Base-by-base conservation (phyloP, 1,140 invertebrate species). In the Drosophila equinoxialis region DNA sequence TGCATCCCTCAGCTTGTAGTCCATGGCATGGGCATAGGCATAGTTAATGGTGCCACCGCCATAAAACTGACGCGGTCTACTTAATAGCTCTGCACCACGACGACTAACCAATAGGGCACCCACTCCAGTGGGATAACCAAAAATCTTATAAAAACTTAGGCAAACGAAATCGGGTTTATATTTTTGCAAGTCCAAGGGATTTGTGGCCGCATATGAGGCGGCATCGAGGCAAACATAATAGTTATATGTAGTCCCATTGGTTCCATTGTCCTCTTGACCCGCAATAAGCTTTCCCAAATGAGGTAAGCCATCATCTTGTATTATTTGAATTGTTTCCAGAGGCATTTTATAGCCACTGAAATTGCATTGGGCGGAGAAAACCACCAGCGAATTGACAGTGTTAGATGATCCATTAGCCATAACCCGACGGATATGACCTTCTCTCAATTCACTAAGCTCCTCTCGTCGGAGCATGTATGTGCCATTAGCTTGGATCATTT, bases 131-230 rank as follows among this genome's bases (percentile, higher is more conserved):
- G 98, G 98, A 93, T 96, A 99, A 0, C 98, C 98, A 94, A 99
- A 99, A 84, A 99, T 97, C 94, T 99, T 99, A 93, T 99, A 99
- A 93, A 99, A 99, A 1, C 98, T 99, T 5, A 99, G 41, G 59
- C 95, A 95, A 0, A 99, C 94, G 94, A 99, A 99, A 93, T 99
- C 97, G 17, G 98, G 96, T 73, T 96, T 94, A 48, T 93, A 93
- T 11, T 84, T 67, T 0, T 94, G 93, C 48, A 99, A 93, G 93
- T 99, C 95, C 55, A 99, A 93, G 17, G 93, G 92, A 92, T 94
- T 97, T 35, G 96, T 97, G n/a, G 95, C 94, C 2, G 95, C 95
- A 93, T 94, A 97, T 48, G 95, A 93, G 1, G 98, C 97, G 3
- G 97, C 97, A 94, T 99, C 98, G 39, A 99, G 91, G 13, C 97